A percentile compares a stretch with the other conserved stretches of the same genome.
Evolutionary conservation across 2,888 invertebrate species (phyloP).

Genomic region (Athripsodes cinereus): DNA sequence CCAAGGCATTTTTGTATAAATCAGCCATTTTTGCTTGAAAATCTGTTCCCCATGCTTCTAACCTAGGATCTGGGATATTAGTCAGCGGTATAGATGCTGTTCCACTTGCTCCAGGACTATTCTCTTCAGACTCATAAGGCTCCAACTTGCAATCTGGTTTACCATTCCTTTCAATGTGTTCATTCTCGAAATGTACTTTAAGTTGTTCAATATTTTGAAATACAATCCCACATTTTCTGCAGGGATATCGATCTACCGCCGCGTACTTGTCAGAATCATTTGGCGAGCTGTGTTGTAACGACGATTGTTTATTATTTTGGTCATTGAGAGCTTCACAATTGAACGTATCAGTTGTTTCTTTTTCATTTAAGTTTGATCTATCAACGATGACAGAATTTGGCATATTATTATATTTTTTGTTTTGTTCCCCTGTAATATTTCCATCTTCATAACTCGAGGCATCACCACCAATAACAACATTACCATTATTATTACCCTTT

Average conservation of each 20-base stretch:
- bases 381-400: conserved; percentile 16
- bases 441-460: conserved; percentile 1
- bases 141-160: conserved; percentile 24
- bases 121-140: conserved; percentile 23
- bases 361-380: not conserved
- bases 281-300: conserved; percentile 8
- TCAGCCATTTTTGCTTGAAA: conserved; percentile 50
- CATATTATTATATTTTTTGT: conserved; percentile 11
- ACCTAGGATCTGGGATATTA: conserved; percentile 21
- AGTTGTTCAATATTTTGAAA: conserved; percentile 20
- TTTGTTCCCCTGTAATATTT: conserved; percentile 5
- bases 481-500: conserved; percentile 3
- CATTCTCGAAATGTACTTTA: conserved; percentile 23
- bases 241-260: conserved; percentile 18
- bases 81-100: conserved; percentile 9
- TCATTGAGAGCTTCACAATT: conserved; percentile 16
- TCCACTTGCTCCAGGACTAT: conserved; percentile 18
- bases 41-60: conserved; percentile 33
- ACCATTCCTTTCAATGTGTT: conserved; percentile 25
- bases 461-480: conserved; percentile 3
- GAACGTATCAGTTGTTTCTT: conserved; percentile 2
- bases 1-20: conserved; percentile 49
- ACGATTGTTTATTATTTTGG: not conserved
- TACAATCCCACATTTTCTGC: conserved; percentile 23
- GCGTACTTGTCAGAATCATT: conserved; percentile 17